Evolutionary conservation across 2,113 vertebrate genomes (phyloP).

Genomic region (Psittacula cyanocephala): DNA sequence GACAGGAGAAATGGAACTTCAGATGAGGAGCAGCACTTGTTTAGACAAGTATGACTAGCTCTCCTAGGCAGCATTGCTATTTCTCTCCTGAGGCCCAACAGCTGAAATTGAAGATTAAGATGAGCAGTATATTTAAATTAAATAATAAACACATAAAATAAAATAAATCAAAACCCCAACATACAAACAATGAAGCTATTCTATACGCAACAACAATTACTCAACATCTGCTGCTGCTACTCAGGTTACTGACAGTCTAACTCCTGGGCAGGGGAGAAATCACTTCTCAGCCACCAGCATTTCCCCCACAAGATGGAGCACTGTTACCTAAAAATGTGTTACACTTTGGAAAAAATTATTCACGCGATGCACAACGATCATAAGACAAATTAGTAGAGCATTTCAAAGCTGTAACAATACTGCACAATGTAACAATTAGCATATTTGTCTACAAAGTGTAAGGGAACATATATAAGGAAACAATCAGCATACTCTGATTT

Average conservation of each 20-base stretch:
- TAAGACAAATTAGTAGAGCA: not conserved
- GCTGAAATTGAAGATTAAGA: not conserved
- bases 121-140: not conserved
- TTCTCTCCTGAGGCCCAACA: not conserved
- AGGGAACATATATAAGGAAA: not conserved
- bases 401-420: not conserved
- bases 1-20: slow-evolving; percentile 2
- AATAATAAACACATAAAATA: not conserved
- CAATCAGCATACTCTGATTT: not conserved
- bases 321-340: not conserved
- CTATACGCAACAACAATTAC: not conserved
- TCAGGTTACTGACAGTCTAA: not conserved
- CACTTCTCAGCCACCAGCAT: not conserved
- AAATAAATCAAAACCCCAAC: not conserved
- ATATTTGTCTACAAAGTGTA: not conserved
- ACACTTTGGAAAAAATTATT: not conserved
- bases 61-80: not conserved
- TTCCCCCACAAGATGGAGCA: slow-evolving; percentile 30
- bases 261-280: fast-evolving
- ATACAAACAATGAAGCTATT: not conserved
- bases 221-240: not conserved
- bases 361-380: fast-evolving
- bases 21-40: not conserved
- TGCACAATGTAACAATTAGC: not conserved
- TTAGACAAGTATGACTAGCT: slow-evolving; percentile 5